Percentiles rank a stretch among this genome's conserved stretches.
phyloP scores from a whole-genome alignment of 2,888 invertebrate species.

The Meteorus cinctellus region DNA sequence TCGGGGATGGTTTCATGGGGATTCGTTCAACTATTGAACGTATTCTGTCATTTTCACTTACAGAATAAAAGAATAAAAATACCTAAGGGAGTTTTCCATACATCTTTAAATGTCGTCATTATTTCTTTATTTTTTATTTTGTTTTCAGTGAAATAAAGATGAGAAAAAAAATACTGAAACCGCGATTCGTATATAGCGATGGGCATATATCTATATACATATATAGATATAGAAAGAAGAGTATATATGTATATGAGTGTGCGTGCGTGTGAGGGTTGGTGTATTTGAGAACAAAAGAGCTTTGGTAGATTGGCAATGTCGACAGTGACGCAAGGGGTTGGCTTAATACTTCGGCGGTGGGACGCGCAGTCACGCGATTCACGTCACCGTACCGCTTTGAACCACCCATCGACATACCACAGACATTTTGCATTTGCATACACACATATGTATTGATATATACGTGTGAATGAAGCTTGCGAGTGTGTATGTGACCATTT shows the following conservation, averaged over 20 bases:
- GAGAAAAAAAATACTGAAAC: too few relatives aligned
- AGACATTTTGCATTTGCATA: slow-evolving; percentile 50
- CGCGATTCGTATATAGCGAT: background rate
- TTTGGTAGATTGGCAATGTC: slow-evolving; percentile 41
- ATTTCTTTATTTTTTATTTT: too few relatives aligned
- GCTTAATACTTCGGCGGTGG: slow-evolving; percentile 48
- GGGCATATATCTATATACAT: background rate
- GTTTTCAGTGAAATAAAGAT: too few relatives aligned
- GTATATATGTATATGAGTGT: background rate
- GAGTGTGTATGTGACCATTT: too few relatives aligned
- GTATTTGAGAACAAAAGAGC: slow-evolving; percentile 8
- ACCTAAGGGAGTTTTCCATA: too few relatives aligned
- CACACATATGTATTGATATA: slow-evolving; percentile 15
- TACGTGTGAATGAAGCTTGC: too few relatives aligned
- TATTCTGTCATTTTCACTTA: too few relatives aligned
- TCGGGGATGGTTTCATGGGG: too few relatives aligned
- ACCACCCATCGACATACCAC: slow-evolving; percentile 51
- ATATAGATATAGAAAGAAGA: background rate
- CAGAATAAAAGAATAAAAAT: too few relatives aligned
- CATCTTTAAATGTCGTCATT: too few relatives aligned
- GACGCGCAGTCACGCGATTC: slow-evolving; percentile 66
- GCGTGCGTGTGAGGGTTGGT: slow-evolving; percentile 16
- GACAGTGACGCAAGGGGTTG: slow-evolving; percentile 45
- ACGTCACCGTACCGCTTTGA: slow-evolving; percentile 66
- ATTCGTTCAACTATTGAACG: too few relatives aligned